These are phyloP conservation scores for Platalea minor DNA, from an alignment of 2,797 vertebrate species.

Conservation along the genomic window DNA sequence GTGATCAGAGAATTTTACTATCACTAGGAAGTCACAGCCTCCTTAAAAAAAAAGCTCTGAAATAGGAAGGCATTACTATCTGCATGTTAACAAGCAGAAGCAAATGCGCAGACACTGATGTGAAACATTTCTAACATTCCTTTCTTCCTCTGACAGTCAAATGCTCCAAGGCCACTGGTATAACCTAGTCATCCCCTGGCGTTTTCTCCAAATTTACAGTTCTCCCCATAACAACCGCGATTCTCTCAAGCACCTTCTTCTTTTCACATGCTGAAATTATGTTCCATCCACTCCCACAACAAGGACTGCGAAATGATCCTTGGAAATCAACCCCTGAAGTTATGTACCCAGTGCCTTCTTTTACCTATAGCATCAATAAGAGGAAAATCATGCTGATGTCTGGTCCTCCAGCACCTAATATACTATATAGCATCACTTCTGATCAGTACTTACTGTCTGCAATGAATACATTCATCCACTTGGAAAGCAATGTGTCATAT, in stretches of 20 bases:
- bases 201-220: not conserved
- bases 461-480: not conserved
- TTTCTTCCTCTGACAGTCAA: not conserved
- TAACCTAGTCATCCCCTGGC: not conserved
- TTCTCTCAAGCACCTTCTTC: not conserved
- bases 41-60: not conserved
- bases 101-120: not conserved
- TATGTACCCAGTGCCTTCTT: not conserved
- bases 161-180: not conserved
- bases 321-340: not conserved
- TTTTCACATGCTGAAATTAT: not conserved
- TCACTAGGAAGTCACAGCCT: not conserved
- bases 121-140: not conserved
- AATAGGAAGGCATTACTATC: not conserved
- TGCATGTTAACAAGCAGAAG: not conserved
- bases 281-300: not conserved
- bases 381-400: not conserved
- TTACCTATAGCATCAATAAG: not conserved
- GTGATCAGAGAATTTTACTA: not conserved
- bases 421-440: not conserved
- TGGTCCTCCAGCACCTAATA: not conserved
- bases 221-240: rapidly evolving
- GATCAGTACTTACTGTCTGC: not conserved
- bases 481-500: not conserved
- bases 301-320: not conserved